Percentiles rank a stretch among this genome's conserved stretches.
These are phyloP conservation scores for Phalacrocorax aristotelis DNA, from an alignment of 2,113 vertebrate genomes.

Conservation along the genomic window DNA sequence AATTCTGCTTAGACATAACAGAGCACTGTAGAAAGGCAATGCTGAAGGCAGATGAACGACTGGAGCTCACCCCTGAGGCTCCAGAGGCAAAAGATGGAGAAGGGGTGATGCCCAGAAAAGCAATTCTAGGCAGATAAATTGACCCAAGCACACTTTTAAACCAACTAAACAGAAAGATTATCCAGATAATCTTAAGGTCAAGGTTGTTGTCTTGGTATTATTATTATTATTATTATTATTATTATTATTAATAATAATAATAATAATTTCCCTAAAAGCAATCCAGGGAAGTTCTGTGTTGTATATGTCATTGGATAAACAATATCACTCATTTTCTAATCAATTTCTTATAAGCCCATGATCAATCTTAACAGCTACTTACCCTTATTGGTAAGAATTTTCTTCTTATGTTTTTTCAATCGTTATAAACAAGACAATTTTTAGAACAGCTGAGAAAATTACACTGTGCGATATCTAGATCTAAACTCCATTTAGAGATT, in stretches of 20 bases:
- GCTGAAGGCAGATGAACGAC: neutral
- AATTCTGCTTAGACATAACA: neutral
- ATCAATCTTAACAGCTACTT: neutral
- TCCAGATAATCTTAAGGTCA: neutral
- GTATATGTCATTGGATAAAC: neutral
- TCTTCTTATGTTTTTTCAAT: neutral
- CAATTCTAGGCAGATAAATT: neutral
- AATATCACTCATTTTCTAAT: neutral
- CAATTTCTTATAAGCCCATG: neutral
- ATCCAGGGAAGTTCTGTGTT: neutral
- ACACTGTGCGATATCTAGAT: neutral
- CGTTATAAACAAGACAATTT: neutral
- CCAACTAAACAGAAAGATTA: neutral
- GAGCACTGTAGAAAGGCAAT: neutral
- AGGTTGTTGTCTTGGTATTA: neutral
- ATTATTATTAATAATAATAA: too few relatives aligned
- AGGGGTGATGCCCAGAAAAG: neutral
- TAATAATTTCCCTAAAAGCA: neutral
- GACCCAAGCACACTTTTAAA: neutral
- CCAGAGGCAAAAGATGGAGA: neutral
- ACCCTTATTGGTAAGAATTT: neutral
- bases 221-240: too few relatives aligned
- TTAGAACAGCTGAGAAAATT: neutral
- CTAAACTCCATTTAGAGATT: neutral
- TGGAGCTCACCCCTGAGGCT: neutral